phyloP scores from a whole-genome alignment of 2,797 vertebrate genomes.

The Argya squamiceps region DNA sequence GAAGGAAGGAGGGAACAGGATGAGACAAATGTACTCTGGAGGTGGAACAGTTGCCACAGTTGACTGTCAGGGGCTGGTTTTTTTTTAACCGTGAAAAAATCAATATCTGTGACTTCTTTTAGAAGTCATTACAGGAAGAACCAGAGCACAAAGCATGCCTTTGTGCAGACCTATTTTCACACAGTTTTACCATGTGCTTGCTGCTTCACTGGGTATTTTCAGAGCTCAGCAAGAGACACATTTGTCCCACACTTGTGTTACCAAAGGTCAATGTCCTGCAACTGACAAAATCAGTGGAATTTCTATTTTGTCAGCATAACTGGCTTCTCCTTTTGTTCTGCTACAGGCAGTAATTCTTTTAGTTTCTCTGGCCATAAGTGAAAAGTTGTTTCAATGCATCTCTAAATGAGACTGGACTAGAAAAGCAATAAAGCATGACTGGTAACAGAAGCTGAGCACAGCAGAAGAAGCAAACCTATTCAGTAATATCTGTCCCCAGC shows the following conservation, averaged over 20 bases:
- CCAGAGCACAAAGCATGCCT: neutral
- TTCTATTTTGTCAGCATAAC: neutral
- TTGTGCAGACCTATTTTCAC: neutral
- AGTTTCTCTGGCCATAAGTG: neutral
- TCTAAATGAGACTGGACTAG: neutral
- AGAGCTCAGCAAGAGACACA: neutral
- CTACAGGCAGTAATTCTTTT: neutral
- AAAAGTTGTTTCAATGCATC: neutral
- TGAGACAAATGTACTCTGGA: neutral
- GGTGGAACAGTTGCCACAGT: neutral
- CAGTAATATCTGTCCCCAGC: neutral
- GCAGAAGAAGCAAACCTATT: neutral
- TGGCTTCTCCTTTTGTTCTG: neutral
- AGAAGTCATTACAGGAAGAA: neutral
- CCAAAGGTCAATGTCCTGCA: neutral
- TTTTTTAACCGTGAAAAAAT: neutral
- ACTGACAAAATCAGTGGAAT: neutral
- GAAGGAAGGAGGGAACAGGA: neutral
- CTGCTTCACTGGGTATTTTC: neutral
- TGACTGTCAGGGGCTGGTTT: accelerated
- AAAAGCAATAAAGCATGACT: neutral
- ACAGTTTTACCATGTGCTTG: neutral
- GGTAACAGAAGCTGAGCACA: neutral
- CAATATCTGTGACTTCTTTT: neutral
- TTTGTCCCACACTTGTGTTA: neutral